Evolutionary conservation across 2,888 invertebrate species (phyloP), one percentile per base, ranked within the genome.

Genomic region (Koerneria pararmatus): DNA sequence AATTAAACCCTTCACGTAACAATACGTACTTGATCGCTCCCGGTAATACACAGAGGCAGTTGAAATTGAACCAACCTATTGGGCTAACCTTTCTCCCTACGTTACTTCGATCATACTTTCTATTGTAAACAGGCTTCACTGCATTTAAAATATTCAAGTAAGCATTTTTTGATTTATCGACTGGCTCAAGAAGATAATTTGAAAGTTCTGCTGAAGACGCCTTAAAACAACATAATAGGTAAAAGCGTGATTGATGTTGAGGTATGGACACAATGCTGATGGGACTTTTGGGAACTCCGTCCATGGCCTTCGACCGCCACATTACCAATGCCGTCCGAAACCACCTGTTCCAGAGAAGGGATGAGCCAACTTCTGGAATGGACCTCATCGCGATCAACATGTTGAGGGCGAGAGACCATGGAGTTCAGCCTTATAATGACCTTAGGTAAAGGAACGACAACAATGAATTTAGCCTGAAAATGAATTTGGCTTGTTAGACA

Each of bases 381-480:
- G 95, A 95, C 85, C 86, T 95, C 64, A 89, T 93, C 32, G 90
- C 94, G 0, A 58, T 95, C 32, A 95, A 95, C 81, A 88, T 95
- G 27, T 91, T 92, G 83, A 85, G 90, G 66, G 93, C 92, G 0
- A 87, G 93, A 46, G 93, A 93, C 82, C 93, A 93, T 82, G 93
- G 93, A 0, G 87, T 92, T 0, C 89, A 91, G 0, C 87, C 91
- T 0, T 93, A 92, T 80, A 89, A 90, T 0, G 84, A 88, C 0
- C 92, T 79, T 27, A 77, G 89, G 90, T 0, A 85, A 92, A 53
- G 91, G 91, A 84, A 88, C 91, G 63, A 35, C n/a, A n/a, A n/a
- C n/a, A n/a, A n/a, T n/a, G n/a, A n/a, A n/a, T n/a, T n/a, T n/a
- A n/a, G n/a, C n/a, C n/a, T n/a, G n/a, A n/a, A n/a, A n/a, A n/a